These are phyloP conservation scores for Gymnocephalus cernua DNA, from an alignment of 2,113 vertebrate genomes.

Conservation along the genomic window DNA sequence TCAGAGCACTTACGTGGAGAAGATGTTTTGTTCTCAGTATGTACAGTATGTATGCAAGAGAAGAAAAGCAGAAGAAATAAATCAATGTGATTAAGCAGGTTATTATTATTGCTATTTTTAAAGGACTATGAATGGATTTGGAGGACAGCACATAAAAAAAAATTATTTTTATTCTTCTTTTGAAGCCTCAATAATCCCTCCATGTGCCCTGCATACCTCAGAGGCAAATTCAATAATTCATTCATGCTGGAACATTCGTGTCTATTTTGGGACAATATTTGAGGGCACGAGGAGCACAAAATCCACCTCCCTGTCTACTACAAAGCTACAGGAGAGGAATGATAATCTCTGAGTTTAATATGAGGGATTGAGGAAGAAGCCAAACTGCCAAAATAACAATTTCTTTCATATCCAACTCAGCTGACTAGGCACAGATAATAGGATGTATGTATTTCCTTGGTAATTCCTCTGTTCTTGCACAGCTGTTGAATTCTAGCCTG, in stretches of 20 bases:
- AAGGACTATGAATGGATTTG: background rate
- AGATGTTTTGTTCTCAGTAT: conserved; percentile 34
- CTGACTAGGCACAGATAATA: conserved; percentile 33
- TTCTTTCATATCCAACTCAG: conserved; percentile 31
- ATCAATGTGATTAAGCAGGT: background rate
- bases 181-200: conserved; percentile 37
- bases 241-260: conserved; percentile 60
- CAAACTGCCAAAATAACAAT: conserved; percentile 20
- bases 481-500: background rate
- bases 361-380: conserved; percentile 14
- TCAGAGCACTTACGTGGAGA: conserved; percentile 36
- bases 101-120: conserved; percentile 18
- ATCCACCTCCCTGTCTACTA: conserved; percentile 28
- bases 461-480: conserved; percentile 37
- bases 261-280: conserved; percentile 74
- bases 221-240: conserved; percentile 76
- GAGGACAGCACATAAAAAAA: background rate
- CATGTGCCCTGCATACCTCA: conserved; percentile 59
- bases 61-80: conserved; percentile 1
- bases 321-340: conserved; percentile 28
- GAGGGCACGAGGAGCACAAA: conserved; percentile 19
- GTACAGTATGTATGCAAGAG: background rate
- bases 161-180: conserved; percentile 37
- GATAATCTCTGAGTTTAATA: conserved; percentile 28
- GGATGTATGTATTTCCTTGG: conserved; percentile 42